Evolutionary conservation across 2,113 vertebrate species (phyloP).

Genomic region (Peromyscus californicus): DNA sequence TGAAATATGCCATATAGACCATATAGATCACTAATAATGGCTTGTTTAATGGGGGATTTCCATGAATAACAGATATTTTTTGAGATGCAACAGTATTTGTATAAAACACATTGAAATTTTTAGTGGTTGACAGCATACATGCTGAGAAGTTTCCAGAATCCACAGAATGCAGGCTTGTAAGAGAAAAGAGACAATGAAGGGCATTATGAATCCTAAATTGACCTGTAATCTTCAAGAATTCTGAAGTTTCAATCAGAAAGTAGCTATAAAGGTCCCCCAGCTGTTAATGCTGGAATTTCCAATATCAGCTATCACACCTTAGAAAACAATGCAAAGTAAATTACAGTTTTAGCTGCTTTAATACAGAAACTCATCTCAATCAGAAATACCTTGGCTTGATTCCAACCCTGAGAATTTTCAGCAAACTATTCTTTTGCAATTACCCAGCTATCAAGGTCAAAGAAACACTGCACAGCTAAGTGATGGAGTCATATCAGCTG

Average conservation of each 20-base stretch:
- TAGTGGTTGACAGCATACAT: constrained; percentile 37
- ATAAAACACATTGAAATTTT: constrained; percentile 70
- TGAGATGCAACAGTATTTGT: constrained; percentile 63
- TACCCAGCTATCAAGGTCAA: constrained; percentile 1
- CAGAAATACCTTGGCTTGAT: constrained; percentile 54
- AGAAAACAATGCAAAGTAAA: constrained; percentile 40
- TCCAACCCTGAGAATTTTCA: constrained; percentile 45
- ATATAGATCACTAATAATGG: constrained; percentile 64
- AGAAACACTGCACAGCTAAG: constrained; percentile 18
- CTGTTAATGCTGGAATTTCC: constrained; percentile 32
- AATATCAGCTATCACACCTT: neutral
- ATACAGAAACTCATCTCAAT: constrained; percentile 41
- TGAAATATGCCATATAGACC: constrained; percentile 55
- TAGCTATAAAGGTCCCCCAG: constrained; percentile 21
- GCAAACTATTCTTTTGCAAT: constrained; percentile 48
- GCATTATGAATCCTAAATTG: constrained; percentile 60
- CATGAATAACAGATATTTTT: constrained; percentile 53
- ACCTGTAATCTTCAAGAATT: constrained; percentile 43
- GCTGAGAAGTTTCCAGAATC: constrained; percentile 56
- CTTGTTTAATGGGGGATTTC: constrained; percentile 63
- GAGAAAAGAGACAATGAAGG: constrained; percentile 14
- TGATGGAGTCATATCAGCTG: neutral
- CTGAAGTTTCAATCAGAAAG: constrained; percentile 18
- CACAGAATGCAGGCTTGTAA: constrained; percentile 31
- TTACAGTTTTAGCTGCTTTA: constrained; percentile 42